Conservation (phyloP, 2,797 vertebrate species). For the Bradypodion ventrale region DNA sequence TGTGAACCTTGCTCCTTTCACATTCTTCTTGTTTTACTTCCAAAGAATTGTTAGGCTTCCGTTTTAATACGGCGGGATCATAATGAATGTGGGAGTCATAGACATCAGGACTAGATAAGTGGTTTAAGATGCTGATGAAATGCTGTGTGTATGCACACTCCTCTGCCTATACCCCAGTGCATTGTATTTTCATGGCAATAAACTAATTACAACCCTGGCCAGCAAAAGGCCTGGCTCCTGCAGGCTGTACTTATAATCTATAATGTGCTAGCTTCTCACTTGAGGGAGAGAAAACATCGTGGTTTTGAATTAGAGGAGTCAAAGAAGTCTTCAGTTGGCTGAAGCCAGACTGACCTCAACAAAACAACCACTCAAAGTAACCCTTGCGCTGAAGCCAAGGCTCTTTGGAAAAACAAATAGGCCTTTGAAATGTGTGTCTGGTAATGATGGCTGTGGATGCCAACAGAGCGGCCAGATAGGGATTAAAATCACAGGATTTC, state of each 20-base stretch:
- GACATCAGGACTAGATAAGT: too few relatives aligned
- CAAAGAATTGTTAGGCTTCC: too few relatives aligned
- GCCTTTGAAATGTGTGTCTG: slow-evolving; percentile 49
- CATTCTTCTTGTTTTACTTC: background rate
- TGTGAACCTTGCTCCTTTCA: background rate
- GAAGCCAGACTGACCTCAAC: slow-evolving; percentile 58
- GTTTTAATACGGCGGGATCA: too few relatives aligned
- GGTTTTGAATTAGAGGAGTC: slow-evolving; percentile 74
- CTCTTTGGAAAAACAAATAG: slow-evolving; percentile 67
- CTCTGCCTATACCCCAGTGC: background rate
- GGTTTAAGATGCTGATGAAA: too few relatives aligned
- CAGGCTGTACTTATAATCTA: slow-evolving; percentile 63
- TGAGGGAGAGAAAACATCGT: slow-evolving; percentile 72
- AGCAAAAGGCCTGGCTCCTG: slow-evolving; percentile 71
- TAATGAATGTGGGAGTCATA: too few relatives aligned
- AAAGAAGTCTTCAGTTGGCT: slow-evolving; percentile 66
- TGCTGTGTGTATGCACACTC: too few relatives aligned
- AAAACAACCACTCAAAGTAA: slow-evolving; percentile 72
- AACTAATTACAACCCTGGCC: slow-evolving; percentile 62
- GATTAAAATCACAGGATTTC: slow-evolving; percentile 60
- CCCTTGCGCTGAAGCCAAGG: slow-evolving; percentile 69
- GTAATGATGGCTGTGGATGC: slow-evolving; percentile 43
- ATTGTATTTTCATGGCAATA: slow-evolving; percentile 9
- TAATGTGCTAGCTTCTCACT: slow-evolving; percentile 74
- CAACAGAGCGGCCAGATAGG: slow-evolving; percentile 40